phyloP scores from a whole-genome alignment of 2,113 vertebrate genomes.

The Struthidea cinerea region DNA sequence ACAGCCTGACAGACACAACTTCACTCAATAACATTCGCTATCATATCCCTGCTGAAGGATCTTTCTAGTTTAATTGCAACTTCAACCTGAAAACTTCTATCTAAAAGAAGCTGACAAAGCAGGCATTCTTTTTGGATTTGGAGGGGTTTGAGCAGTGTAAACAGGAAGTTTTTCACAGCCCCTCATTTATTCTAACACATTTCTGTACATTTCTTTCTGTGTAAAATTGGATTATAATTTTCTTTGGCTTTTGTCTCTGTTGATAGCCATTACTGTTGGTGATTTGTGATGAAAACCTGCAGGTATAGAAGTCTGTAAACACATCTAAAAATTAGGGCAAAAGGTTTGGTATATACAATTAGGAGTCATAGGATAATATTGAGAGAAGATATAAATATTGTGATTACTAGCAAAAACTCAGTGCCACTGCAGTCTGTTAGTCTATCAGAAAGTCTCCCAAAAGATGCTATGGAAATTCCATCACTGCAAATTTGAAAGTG shows the following conservation, averaged over 20 bases:
- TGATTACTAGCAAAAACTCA: not conserved
- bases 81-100: not conserved
- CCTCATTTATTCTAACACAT: not conserved
- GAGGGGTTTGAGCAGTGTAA: not conserved
- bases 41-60: not conserved
- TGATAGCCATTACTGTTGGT: not conserved
- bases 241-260: not conserved
- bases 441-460: not conserved
- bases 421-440: not conserved
- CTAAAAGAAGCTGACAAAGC: not conserved
- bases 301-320: not conserved
- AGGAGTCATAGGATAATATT: not conserved
- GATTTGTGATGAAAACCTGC: not conserved
- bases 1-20: not conserved
- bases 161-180: not conserved
- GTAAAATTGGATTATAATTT: not conserved
- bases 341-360: not conserved
- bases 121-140: not conserved
- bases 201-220: not conserved
- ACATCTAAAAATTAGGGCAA: not conserved
- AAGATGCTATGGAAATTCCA: not conserved
- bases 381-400: not conserved
- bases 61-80: not conserved
- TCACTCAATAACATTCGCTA: not conserved
- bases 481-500: not conserved